phyloP scores from a whole-genome alignment of 2,797 vertebrate genomes.

The Schizothorax lantsangensis region DNA sequence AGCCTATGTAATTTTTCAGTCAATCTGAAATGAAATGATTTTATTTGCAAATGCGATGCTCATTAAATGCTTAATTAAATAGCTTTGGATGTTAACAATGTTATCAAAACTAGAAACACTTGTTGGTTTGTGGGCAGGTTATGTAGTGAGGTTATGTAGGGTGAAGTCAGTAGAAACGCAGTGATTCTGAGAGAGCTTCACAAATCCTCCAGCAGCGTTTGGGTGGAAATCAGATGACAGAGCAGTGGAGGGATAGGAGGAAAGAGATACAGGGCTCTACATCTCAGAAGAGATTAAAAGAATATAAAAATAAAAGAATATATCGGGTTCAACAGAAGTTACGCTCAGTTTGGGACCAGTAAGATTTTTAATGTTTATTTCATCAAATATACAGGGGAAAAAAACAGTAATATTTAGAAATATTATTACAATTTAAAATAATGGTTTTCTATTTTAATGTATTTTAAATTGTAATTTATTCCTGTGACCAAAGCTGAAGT shows the following conservation, averaged over 20 bases:
- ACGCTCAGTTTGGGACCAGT: neutral
- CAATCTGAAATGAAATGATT: neutral
- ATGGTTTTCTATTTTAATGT: neutral
- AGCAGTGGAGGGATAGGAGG: neutral
- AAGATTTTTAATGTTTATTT: neutral
- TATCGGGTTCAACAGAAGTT: neutral
- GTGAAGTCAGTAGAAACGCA: neutral
- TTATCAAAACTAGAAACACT: neutral
- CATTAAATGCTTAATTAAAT: neutral
- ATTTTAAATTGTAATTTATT: neutral
- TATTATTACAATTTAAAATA: neutral
- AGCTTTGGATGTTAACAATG: too few species aligned
- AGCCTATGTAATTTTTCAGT: neutral
- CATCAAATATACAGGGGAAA: neutral
- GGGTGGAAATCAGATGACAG: neutral
- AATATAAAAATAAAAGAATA: neutral
- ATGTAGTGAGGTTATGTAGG: neutral
- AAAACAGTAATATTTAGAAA: neutral
- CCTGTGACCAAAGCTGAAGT: neutral
- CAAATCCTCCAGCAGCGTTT: neutral
- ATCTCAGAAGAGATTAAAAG: neutral
- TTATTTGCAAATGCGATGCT: neutral
- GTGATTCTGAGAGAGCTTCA: neutral
- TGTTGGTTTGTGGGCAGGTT: neutral
- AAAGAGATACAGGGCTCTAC: neutral